Percentiles rank a stretch among this genome's conserved stretches.
Evolutionary conservation across 2,797 vertebrate genomes (phyloP).

Genomic region (Scolopax bukidnonensis): DNA sequence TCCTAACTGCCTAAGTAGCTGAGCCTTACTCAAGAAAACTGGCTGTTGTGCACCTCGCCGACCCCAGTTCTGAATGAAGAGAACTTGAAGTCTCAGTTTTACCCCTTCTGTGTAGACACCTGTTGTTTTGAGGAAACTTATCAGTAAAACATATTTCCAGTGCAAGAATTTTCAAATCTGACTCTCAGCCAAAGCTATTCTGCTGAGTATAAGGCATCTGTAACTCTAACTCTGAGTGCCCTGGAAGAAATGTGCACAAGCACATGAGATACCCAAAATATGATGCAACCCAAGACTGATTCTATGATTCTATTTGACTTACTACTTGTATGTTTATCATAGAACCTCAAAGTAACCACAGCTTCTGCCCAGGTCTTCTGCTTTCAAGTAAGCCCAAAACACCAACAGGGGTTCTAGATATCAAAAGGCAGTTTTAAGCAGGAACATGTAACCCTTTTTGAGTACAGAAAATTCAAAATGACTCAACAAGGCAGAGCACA

Average conservation of each 20-base stretch:
- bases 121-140: conserved; percentile 20
- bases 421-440: neutral
- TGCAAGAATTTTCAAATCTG: neutral
- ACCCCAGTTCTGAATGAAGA: neutral
- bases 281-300: neutral
- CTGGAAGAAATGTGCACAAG: neutral
- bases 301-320: neutral
- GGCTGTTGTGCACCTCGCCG: neutral
- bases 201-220: neutral
- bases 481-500: neutral
- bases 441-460: neutral
- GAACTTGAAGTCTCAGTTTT: neutral
- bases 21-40: neutral
- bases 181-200: neutral
- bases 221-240: neutral
- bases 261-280: neutral
- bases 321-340: neutral
- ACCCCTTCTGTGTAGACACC: neutral
- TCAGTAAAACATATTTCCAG: neutral
- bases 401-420: neutral
- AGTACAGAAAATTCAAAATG: neutral
- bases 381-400: neutral
- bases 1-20: neutral
- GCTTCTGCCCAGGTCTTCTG: neutral
- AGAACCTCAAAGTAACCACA: neutral